Evolutionary conservation across 2,797 vertebrate species (phyloP).

Genomic region (Natrix natrix): DNA sequence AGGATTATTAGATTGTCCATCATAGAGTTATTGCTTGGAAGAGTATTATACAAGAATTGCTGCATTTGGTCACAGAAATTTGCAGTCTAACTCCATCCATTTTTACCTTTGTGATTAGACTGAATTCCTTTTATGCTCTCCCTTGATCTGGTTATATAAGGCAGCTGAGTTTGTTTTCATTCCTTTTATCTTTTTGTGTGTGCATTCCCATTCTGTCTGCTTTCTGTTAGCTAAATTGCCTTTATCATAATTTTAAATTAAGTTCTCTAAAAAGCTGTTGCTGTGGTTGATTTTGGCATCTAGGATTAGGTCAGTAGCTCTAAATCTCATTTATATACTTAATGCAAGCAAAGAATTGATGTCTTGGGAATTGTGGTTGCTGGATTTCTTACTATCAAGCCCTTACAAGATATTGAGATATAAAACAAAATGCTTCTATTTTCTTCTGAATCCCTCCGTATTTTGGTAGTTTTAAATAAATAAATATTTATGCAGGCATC

Average conservation of each 20-base stretch:
- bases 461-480: constrained; percentile 65
- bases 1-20: neutral
- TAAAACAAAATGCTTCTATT: constrained; percentile 61
- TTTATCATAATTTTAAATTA: constrained; percentile 73
- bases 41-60: neutral
- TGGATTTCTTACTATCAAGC: constrained; percentile 50
- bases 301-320: constrained; percentile 65
- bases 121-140: constrained; percentile 8
- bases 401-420: constrained; percentile 59
- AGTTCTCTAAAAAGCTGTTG: constrained; percentile 68
- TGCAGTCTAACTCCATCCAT: constrained; percentile 15
- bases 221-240: constrained; percentile 57
- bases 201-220: constrained; percentile 17
- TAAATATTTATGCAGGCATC: constrained; percentile 54
- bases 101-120: constrained; percentile 29
- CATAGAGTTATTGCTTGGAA: constrained; percentile 31
- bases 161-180: neutral
- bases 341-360: constrained; percentile 64
- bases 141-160: neutral
- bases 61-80: constrained; percentile 19
- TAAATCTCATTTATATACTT: constrained; percentile 72
- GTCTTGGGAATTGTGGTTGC: constrained; percentile 60
- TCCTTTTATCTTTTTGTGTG: constrained; percentile 25
- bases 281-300: constrained; percentile 63
- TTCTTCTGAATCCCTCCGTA: constrained; percentile 57